Evolutionary conservation across 2,113 vertebrate species (phyloP), one percentile per base, ranked within the genome.

Genomic region (Anhinga anhinga): DNA sequence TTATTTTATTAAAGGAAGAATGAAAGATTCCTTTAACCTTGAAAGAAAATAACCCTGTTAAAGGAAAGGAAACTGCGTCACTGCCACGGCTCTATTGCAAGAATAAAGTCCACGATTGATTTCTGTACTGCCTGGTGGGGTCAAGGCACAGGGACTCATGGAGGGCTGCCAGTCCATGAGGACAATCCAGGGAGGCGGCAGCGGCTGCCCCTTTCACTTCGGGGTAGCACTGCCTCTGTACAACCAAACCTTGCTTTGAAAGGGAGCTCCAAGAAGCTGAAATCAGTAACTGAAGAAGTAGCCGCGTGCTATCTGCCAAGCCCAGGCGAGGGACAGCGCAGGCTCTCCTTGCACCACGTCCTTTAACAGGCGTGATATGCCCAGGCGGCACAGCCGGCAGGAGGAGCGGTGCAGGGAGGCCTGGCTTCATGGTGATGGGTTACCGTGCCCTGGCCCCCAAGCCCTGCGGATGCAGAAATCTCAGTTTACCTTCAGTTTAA

Each of bases 361-460:
- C 40, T 74, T 53, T 11, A 61, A 23, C 10, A 7, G 38, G 20
- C 32, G 52, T 4, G 40, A 58, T 55, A 42, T 1, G 4, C 52
- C 20, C 3, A 2, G 58, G 70, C 0, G 0, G 36, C 36, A 55
- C 19, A 58, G n/a, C 10, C 1, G 2, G 44, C 40, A 56, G 40
- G 9, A 55, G 34, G 7, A 44, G 21, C 1, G 0, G 45, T 3
- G 9, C 2, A 23, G 16, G 52, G 55, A 7, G 27, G 19, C 36
- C 73, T 3, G 5, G 52, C 36, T 40, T 42, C 3, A 0, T 1
- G 30, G 44, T 2, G 2, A 22, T 2, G 30, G 29, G 15, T 49
- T 49, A 36, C 1, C 0, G 26, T 42, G 36, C 34, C 49, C 36
- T 30, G 47, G 17, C 9, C 18, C 36, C 42, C 22, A 79, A 50